phyloP scores from a whole-genome alignment of 2,888 invertebrate genomes.

The Orgyia antiqua region DNA sequence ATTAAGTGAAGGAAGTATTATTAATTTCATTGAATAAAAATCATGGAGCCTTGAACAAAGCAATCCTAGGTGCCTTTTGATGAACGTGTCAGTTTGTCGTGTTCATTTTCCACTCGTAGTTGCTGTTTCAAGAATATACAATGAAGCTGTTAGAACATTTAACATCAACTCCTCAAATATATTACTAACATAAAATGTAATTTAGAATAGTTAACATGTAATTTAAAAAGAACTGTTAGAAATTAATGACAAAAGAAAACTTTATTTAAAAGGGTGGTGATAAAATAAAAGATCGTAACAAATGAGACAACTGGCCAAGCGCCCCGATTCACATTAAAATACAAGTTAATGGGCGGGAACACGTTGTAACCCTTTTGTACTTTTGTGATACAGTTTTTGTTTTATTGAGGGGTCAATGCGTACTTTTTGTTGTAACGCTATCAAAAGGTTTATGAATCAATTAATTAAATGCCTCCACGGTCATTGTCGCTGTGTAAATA shows the following conservation, averaged over 20 bases:
- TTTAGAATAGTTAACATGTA: conserved; percentile 1
- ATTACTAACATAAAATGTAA: too few relatives aligned
- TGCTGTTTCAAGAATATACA: too few relatives aligned
- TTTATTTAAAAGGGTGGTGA: conserved; percentile 43
- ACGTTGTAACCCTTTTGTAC: conserved; percentile 67
- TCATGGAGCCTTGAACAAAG: too few relatives aligned
- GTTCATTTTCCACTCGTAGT: too few relatives aligned
- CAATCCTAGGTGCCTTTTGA: too few relatives aligned
- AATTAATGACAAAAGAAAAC: conserved; percentile 36
- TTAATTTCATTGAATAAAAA: too few relatives aligned
- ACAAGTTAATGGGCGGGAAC: conserved; percentile 64
- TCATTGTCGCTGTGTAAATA: conserved; percentile 74
- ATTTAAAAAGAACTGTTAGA: conserved; percentile 24
- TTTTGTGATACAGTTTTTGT: conserved; percentile 69
- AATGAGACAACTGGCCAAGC: conserved; percentile 63
- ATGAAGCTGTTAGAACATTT: too few relatives aligned
- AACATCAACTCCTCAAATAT: too few relatives aligned
- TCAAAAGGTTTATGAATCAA: conserved; percentile 75
- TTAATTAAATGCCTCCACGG: conserved; percentile 76
- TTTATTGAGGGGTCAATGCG: conserved; percentile 72
- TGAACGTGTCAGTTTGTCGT: too few relatives aligned
- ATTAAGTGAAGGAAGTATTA: too few relatives aligned
- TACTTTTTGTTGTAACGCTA: conserved; percentile 58
- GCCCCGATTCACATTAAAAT: conserved; percentile 55
- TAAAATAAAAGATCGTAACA: conserved; percentile 61